A percentile compares a stretch with the other conserved stretches of the same genome.
Conservation (phyloP, 2,797 vertebrate species). For the Scolopax bukidnonensis region DNA sequence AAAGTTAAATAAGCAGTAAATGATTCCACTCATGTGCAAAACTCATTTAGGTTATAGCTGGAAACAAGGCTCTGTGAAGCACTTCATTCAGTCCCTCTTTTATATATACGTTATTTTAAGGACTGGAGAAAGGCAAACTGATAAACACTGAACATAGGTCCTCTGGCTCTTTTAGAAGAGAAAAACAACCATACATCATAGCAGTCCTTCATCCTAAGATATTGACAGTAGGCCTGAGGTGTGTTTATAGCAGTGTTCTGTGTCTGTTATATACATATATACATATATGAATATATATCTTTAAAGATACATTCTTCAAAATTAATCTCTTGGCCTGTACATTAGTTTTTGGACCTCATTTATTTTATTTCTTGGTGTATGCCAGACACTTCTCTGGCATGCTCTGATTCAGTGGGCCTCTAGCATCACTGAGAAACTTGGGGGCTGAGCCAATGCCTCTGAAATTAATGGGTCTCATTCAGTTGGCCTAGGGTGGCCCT, state of each 20-base stretch:
- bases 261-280: not conserved
- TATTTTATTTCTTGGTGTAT: not conserved
- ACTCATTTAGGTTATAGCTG: slow-evolving; percentile 18
- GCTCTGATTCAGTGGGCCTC: not conserved
- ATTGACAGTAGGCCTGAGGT: not conserved
- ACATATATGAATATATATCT: not conserved
- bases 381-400: not conserved
- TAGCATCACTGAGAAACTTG: not conserved
- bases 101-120: not conserved
- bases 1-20: slow-evolving; percentile 42
- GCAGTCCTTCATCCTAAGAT: not conserved
- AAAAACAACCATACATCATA: not conserved
- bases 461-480: not conserved
- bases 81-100: slow-evolving; percentile 8
- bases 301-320: slow-evolving; percentile 9
- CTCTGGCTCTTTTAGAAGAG: slow-evolving; percentile 3
- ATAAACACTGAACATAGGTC: not conserved
- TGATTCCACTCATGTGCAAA: slow-evolving; percentile 22
- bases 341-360: not conserved
- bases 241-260: not conserved
- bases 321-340: not conserved
- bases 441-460: not conserved
- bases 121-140: not conserved
- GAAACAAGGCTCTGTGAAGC: slow-evolving; percentile 31
- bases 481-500: not conserved